phyloP scores from a whole-genome alignment of 2,888 invertebrate species.

The Gisinianus flammeolus region DNA sequence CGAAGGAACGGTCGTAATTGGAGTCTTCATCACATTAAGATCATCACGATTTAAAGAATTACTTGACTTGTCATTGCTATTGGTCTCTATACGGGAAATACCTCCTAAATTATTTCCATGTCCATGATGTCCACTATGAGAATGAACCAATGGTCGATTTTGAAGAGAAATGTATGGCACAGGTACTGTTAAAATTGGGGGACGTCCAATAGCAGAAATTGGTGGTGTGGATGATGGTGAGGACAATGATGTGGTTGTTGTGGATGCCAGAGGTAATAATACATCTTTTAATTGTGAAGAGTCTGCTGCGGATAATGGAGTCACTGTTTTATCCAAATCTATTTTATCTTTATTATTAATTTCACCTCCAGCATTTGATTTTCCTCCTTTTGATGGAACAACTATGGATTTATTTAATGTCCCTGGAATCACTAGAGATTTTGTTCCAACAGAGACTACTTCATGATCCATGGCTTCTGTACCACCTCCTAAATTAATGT shows the following conservation, averaged over 20 bases:
- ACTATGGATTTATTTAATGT: background rate
- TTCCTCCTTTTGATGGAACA: background rate
- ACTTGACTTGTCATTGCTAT: slow-evolving; percentile 33
- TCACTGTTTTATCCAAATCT: background rate
- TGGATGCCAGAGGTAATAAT: background rate
- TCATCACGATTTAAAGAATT: slow-evolving; percentile 30
- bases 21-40: slow-evolving; percentile 48
- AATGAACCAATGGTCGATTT: slow-evolving; percentile 51
- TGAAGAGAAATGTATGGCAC: slow-evolving; percentile 57
- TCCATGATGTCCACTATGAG: slow-evolving; percentile 41
- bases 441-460: too few species aligned
- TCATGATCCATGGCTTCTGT: slow-evolving; percentile 25
- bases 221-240: background rate
- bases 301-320: background rate
- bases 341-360: background rate
- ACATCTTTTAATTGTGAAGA: background rate
- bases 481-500: slow-evolving; percentile 36
- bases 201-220: slow-evolving; percentile 38
- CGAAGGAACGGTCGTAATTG: background rate
- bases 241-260: background rate
- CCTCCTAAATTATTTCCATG: slow-evolving; percentile 7
- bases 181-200: slow-evolving; percentile 58
- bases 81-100: background rate
- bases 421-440: too few species aligned
- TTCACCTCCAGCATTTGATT: background rate